These are phyloP conservation scores for Callopanchax toddi DNA, from an alignment of 2,113 vertebrate genomes.

Conservation along the genomic window DNA sequence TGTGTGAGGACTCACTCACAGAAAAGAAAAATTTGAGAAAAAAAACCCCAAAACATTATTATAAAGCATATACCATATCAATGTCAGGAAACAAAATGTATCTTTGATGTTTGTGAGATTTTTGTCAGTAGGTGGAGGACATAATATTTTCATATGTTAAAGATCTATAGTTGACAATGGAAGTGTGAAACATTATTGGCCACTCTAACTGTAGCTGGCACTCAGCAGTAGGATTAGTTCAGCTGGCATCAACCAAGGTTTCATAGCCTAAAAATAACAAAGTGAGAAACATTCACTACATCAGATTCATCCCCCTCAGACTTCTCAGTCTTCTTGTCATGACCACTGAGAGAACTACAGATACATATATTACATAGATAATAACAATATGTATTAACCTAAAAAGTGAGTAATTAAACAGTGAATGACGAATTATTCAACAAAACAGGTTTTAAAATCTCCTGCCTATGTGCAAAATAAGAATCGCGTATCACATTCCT, in stretches of 20 bases:
- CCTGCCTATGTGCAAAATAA: too few species aligned
- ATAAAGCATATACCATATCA: not conserved
- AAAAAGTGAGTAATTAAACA: too few species aligned
- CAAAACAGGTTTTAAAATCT: too few species aligned
- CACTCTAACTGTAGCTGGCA: constrained; percentile 42
- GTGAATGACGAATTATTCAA: too few species aligned
- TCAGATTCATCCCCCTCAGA: constrained; percentile 10
- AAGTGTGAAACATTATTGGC: constrained; percentile 42
- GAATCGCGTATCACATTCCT: too few species aligned
- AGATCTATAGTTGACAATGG: constrained; percentile 37
- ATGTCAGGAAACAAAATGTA: not conserved
- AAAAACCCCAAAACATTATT: not conserved
- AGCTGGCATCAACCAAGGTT: constrained; percentile 33
- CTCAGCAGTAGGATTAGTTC: constrained; percentile 18
- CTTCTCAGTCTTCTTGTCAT: constrained; percentile 15
- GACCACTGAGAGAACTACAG: not conserved
- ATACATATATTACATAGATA: too few species aligned
- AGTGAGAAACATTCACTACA: constrained; percentile 18
- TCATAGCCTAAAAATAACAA: constrained; percentile 43
- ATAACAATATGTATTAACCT: too few species aligned
- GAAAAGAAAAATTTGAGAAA: not conserved
- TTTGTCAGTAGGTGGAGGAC: constrained; percentile 13
- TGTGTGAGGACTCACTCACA: not conserved
- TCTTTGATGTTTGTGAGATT: not conserved
- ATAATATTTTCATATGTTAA: constrained; percentile 29